phyloP scores from a whole-genome alignment of 2,113 vertebrate genomes.

The Cyrtonyx montezumae region DNA sequence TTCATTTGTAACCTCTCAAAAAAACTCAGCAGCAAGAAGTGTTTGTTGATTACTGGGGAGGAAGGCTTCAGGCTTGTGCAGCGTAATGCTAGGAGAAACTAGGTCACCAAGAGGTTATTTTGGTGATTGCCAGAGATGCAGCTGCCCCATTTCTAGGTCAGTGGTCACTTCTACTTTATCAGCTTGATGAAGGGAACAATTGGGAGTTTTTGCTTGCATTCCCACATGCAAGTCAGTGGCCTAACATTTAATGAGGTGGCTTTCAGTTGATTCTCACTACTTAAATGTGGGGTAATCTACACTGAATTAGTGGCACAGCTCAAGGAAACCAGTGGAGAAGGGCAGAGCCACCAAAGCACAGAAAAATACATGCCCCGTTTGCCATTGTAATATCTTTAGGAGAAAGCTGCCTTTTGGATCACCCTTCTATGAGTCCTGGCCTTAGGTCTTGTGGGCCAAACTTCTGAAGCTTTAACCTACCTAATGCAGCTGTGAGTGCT shows the following conservation, averaged over 20 bases:
- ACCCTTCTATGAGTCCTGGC: neutral
- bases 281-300: neutral
- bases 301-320: neutral
- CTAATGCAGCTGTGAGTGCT: neutral
- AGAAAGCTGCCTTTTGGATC: neutral
- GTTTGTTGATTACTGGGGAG: neutral
- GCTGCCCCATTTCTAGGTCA: slow-evolving; percentile 48
- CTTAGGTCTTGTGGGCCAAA: neutral
- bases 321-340: neutral
- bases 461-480: neutral
- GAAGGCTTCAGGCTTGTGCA: neutral
- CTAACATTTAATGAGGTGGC: neutral
- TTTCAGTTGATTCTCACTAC: neutral
- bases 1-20: neutral
- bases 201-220: neutral
- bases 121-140: slow-evolving; percentile 15
- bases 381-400: neutral
- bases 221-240: neutral
- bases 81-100: slow-evolving; percentile 19
- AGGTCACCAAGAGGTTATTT: slow-evolving; percentile 34
- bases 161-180: slow-evolving; percentile 18
- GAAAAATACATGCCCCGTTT: neutral
- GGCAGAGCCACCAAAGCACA: neutral
- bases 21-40: neutral
- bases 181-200: neutral